Evolutionary conservation across 2,797 vertebrate genomes (phyloP), one percentile per base, ranked within the genome.

Genomic region (Gallinago solitaria): DNA sequence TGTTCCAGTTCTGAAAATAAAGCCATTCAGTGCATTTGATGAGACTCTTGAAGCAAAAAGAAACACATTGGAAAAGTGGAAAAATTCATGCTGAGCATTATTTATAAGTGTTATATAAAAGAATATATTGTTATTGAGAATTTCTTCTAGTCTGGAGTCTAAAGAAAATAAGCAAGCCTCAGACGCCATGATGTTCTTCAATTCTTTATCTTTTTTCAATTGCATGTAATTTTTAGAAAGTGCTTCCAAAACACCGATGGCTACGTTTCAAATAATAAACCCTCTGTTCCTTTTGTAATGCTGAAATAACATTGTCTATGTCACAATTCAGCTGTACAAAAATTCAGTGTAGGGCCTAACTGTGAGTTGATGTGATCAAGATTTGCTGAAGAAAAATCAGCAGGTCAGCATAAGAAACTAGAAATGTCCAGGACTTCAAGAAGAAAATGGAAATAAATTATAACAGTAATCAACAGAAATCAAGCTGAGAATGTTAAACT

Each of bases 1-100:
- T 80, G 48, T 94, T 96, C 77, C 56, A 54, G 21, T 94, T 94
- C 75, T 91, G 60, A 92, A 94, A 90, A 94, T 92, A 93, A 93
- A 85, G 8, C 27, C 8, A 54, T 80, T 92, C 53, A 92, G 43
- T 63, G 45, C 53, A 70, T 79, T 83, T 94, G 71, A 73, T 87
- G 64, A 94, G 54, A 78, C 45, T 82, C 48, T 61, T 57, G 74
- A 94, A 83, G 67, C 28, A 69, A 83, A 93, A 96, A 82, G 27
- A 63, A 81, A 32, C 19, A 67, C 35, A 59, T n/a, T 47, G 16
- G 6, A 77, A 87, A 81, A 75, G 18, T 60, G 13, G 33, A 94
- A 94, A 82, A 88, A 77, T 12, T 73, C 27, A 57, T 83, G 16
- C 43, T 67, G 35, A 89, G 18, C 19, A 16, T 82, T 53, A 89